Evolutionary conservation across 2,113 vertebrate genomes (phyloP).

Genomic region (Peromyscus leucopus): DNA sequence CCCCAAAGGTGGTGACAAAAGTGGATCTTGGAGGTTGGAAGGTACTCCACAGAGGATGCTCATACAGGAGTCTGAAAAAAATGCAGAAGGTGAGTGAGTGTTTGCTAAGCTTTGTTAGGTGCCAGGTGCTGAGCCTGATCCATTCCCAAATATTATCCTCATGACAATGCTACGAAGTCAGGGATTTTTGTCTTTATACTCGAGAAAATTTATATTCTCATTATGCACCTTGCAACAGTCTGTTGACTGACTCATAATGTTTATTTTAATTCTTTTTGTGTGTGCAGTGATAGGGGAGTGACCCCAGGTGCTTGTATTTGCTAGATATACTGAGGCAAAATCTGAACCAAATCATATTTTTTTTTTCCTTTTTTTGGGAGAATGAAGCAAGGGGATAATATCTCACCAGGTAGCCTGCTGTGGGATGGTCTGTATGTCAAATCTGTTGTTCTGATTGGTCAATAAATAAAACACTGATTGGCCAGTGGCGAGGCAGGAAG

Average conservation of each 20-base stretch:
- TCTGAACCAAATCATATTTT: background rate
- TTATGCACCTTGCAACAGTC: conserved; percentile 7
- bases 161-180: conserved; percentile 5
- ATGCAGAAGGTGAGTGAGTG: background rate
- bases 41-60: background rate
- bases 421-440: too few species aligned
- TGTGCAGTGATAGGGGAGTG: background rate
- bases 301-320: background rate
- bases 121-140: background rate
- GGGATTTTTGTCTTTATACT: background rate
- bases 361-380: background rate
- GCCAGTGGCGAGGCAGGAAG: too few species aligned
- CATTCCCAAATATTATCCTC: background rate
- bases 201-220: conserved; percentile 3
- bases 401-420: background rate
- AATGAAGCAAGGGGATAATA: background rate
- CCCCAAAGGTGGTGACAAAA: conserved; percentile 16
- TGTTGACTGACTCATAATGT: conserved; percentile 15
- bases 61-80: conserved; percentile 14
- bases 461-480: too few species aligned
- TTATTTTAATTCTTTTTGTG: background rate
- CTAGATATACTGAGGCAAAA: background rate
- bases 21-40: background rate
- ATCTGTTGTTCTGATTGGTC: too few species aligned
- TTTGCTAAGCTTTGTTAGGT: background rate